phyloP scores from a whole-genome alignment of 2,113 vertebrate species.

The Siniperca knerii region DNA sequence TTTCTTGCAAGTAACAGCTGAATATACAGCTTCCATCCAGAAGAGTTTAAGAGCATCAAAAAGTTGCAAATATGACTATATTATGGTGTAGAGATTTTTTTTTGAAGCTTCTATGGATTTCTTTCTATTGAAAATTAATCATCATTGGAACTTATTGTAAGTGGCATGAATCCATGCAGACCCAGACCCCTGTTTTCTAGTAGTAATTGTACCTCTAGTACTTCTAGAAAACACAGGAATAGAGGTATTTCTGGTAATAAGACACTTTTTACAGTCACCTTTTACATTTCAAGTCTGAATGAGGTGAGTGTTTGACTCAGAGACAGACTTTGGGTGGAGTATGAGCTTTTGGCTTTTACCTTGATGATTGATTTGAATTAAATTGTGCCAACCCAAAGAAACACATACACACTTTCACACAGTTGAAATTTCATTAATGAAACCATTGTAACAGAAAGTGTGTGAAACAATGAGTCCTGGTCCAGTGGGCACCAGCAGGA shows the following conservation, averaged over 20 bases:
- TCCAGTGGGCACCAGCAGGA: constrained; percentile 46
- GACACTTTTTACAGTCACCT: not conserved
- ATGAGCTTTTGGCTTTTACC: not conserved
- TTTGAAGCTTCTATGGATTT: too few species aligned
- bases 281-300: not conserved
- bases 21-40: too few species aligned
- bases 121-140: too few species aligned
- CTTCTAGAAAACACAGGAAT: not conserved
- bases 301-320: not conserved
- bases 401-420: constrained; percentile 1
- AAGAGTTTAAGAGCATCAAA: too few species aligned
- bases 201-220: not conserved
- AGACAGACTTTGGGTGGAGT: constrained; percentile 20
- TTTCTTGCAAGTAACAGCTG: too few species aligned
- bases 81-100: too few species aligned
- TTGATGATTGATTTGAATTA: not conserved
- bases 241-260: not conserved
- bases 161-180: not conserved
- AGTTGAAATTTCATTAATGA: constrained; percentile 40
- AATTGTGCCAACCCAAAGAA: constrained; percentile 27
- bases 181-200: not conserved
- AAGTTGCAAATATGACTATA: too few species aligned
- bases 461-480: constrained; percentile 54
- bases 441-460: constrained; percentile 37
- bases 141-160: not conserved